Conservation (phyloP, 2,888 invertebrate genomes). For the Zhuqinia jingwanae region DNA sequence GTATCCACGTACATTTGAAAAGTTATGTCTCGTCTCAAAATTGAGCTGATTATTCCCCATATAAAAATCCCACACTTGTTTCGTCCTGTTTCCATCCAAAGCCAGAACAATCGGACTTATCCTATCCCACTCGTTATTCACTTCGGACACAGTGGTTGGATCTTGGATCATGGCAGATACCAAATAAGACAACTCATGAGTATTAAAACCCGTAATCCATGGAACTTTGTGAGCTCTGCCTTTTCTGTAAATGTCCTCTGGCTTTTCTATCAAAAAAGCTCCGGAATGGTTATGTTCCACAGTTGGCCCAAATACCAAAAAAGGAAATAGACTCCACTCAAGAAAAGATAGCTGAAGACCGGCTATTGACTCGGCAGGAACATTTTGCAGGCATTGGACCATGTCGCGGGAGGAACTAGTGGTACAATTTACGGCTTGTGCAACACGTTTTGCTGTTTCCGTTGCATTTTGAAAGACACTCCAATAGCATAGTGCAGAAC, state of each 20-base stretch:
- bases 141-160: constrained; percentile 20
- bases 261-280: constrained; percentile 67
- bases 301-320: constrained; percentile 75
- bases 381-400: constrained; percentile 62
- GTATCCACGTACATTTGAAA: too few species aligned
- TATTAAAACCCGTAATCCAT: constrained; percentile 68
- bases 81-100: constrained; percentile 41
- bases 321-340: constrained; percentile 74
- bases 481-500: constrained; percentile 66
- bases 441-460: constrained; percentile 26
- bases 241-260: constrained; percentile 59
- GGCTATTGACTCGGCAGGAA: constrained; percentile 29
- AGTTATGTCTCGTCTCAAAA: constrained; percentile 65
- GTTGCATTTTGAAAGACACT: constrained; percentile 42
- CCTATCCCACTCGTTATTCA: constrained; percentile 70
- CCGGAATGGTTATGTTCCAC: constrained; percentile 70
- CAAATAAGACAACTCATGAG: constrained; percentile 58
- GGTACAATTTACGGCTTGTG: constrained; percentile 37
- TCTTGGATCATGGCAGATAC: constrained; percentile 30
- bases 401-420: constrained; percentile 39
- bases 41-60: constrained; percentile 62
- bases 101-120: constrained; percentile 57
- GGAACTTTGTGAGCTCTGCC: constrained; percentile 63
- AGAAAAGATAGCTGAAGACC: not conserved
- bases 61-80: constrained; percentile 63